These are phyloP conservation scores for Xylocampa areola DNA, from an alignment of 2,888 invertebrate species.

Conservation along the genomic window DNA sequence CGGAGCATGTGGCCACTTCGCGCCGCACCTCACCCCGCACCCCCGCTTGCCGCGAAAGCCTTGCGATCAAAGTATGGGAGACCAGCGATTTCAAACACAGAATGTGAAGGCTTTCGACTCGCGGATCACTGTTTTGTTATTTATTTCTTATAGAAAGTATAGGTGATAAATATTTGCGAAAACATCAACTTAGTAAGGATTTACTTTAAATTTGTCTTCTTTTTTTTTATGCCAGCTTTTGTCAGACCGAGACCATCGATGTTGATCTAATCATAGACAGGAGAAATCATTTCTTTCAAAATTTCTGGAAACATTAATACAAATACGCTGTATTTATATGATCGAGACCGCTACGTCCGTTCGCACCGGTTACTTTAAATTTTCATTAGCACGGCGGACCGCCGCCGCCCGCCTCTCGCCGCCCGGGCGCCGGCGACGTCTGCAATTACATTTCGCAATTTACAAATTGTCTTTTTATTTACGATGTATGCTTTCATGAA, in stretches of 20 bases:
- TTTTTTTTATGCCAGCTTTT: too few species aligned
- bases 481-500: constrained; percentile 66
- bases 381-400: constrained; percentile 79
- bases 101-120: background rate
- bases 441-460: constrained; percentile 84
- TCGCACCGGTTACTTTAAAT: constrained; percentile 84
- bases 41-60: constrained; percentile 48
- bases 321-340: constrained; percentile 43
- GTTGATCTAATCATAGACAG: too few species aligned
- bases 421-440: constrained; percentile 56
- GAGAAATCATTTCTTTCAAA: background rate
- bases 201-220: too few species aligned
- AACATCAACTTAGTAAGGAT: too few species aligned
- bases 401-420: constrained; percentile 49
- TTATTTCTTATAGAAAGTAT: background rate
- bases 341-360: constrained; percentile 54
- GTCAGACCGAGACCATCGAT: too few species aligned
- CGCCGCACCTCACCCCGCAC: constrained; percentile 50
- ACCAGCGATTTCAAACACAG: constrained; percentile 35
- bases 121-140: background rate
- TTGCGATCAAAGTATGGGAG: constrained; percentile 60
- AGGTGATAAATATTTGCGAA: too few species aligned
- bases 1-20: constrained; percentile 74
- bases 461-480: constrained; percentile 82
- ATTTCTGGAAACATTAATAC: too few species aligned